phyloP scores from a whole-genome alignment of 2,113 vertebrate genomes.

The Chaetodon trifascialis region DNA sequence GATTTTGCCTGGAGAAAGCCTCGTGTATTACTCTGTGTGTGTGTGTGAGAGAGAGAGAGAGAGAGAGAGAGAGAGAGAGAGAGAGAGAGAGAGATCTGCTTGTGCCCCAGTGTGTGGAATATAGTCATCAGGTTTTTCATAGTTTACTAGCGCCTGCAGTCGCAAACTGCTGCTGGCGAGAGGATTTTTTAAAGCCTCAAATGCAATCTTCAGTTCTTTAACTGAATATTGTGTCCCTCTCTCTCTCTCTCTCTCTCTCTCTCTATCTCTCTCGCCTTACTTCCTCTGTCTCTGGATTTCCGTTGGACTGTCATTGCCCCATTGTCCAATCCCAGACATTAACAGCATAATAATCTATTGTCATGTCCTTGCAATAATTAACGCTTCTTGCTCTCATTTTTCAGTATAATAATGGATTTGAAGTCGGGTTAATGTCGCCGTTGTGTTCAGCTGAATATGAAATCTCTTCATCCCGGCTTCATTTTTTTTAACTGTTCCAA shows the following conservation, averaged over 20 bases:
- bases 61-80: background rate
- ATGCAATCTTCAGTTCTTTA: constrained; percentile 81
- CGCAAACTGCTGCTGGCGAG: constrained; percentile 59
- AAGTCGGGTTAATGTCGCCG: constrained; percentile 21
- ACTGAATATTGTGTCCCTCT: constrained; percentile 65
- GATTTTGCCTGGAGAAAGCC: constrained; percentile 92
- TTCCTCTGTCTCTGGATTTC: constrained; percentile 13
- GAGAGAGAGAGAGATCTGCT: constrained; percentile 20
- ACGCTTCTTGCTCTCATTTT: background rate
- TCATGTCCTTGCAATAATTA: constrained; percentile 27
- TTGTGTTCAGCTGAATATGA: constrained; percentile 28
- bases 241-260: constrained; percentile 8
- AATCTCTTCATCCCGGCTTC: constrained; percentile 9
- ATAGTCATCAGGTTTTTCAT: constrained; percentile 86
- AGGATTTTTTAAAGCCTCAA: constrained; percentile 78
- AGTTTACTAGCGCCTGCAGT: constrained; percentile 84
- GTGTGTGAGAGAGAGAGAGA: constrained; percentile 38
- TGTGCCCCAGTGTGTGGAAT: constrained; percentile 54
- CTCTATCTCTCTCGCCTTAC: background rate
- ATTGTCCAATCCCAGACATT: constrained; percentile 25
- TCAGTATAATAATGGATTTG: constrained; percentile 33
- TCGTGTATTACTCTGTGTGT: constrained; percentile 71
- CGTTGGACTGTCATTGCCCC: constrained; percentile 3
- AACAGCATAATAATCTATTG: constrained; percentile 37
- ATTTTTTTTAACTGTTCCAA: constrained; percentile 2